Conservation (phyloP, 2,888 invertebrate species). For the Melanophora roralis region DNA sequence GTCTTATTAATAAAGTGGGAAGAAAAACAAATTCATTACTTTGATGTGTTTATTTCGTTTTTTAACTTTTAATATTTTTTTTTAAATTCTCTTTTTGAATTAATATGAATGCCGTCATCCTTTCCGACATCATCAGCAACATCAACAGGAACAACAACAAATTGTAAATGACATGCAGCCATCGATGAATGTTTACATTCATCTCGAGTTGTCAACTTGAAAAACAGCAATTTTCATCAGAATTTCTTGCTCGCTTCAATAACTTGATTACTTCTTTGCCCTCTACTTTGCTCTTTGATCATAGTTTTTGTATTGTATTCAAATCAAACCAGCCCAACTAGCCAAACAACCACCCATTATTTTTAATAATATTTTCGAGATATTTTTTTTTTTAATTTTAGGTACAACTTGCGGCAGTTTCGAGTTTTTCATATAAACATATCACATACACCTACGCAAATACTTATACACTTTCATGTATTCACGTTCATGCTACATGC, state of each 20-base stretch:
- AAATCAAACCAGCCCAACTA: background rate
- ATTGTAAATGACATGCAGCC: conserved; percentile 63
- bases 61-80: conserved; percentile 18
- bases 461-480: background rate
- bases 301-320: background rate
- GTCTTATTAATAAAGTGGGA: background rate
- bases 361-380: conserved; percentile 31
- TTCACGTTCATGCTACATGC: conserved; percentile 1
- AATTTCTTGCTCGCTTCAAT: conserved; percentile 56
- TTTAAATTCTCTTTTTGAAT: background rate
- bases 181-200: conserved; percentile 75
- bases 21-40: conserved; percentile 22
- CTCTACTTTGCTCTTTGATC: conserved; percentile 30
- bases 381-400: conserved; percentile 17
- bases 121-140: background rate
- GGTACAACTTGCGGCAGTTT: conserved; percentile 17
- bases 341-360: conserved; percentile 12
- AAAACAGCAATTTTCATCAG: conserved; percentile 73
- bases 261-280: conserved; percentile 11
- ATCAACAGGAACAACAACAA: conserved; percentile 33
- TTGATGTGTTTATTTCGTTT: conserved; percentile 31
- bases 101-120: background rate
- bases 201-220: conserved; percentile 77
- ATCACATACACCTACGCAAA: conserved; percentile 6
- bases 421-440: conserved; percentile 15